Conservation (phyloP, 1,140 invertebrate species). For the Triops cancriformis region DNA sequence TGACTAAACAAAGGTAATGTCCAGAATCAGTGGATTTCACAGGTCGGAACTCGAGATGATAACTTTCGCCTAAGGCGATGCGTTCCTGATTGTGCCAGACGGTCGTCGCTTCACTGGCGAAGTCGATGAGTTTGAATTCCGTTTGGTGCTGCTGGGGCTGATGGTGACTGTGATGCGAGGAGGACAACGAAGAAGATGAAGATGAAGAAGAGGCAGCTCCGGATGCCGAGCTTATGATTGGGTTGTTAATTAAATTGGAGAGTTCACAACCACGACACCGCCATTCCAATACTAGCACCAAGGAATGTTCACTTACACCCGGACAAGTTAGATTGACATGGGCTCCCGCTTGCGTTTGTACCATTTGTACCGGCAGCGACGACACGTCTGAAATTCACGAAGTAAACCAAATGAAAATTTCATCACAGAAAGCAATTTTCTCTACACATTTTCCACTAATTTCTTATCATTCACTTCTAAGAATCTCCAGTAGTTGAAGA, state of each 20-base stretch:
- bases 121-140: constrained; percentile 43
- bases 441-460: background rate
- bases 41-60: constrained; percentile 53
- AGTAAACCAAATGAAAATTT: background rate
- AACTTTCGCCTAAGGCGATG: constrained; percentile 50
- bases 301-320: constrained; percentile 51
- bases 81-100: constrained; percentile 46
- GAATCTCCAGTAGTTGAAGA: too few relatives aligned
- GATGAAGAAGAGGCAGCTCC: constrained; percentile 4
- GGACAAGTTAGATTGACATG: constrained; percentile 56
- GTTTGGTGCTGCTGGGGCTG: constrained; percentile 26
- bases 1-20: constrained; percentile 57
- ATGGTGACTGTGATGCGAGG: background rate
- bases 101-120: constrained; percentile 44
- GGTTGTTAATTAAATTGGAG: background rate
- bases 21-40: constrained; percentile 52
- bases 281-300: constrained; percentile 55
- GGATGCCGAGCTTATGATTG: background rate
- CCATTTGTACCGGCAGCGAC: constrained; percentile 44
- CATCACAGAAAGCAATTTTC: background rate
- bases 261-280: constrained; percentile 40
- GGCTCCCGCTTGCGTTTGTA: constrained; percentile 53
- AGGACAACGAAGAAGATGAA: background rate
- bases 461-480: too few relatives aligned
- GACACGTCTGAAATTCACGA: constrained; percentile 16